These are phyloP conservation scores for Micoletzkya japonica DNA, from an alignment of 2,888 invertebrate species.

Conservation along the genomic window DNA sequence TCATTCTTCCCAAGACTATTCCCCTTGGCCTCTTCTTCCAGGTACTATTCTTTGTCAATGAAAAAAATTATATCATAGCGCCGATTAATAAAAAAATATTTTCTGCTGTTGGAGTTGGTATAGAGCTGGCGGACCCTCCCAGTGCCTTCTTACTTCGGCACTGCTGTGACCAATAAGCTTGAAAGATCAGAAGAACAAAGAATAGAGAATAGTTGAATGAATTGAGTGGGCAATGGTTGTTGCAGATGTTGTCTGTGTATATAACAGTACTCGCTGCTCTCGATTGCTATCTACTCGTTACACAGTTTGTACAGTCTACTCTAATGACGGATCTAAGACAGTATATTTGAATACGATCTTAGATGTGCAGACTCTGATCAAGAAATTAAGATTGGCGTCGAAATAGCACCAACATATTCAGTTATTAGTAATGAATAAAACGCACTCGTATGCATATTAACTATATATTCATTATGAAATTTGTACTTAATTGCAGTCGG, in stretches of 20 bases:
- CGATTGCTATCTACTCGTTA: conserved; percentile 53
- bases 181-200: neutral
- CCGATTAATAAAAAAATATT: neutral
- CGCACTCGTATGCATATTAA: no score
- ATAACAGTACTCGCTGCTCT: conserved; percentile 57
- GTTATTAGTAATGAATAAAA: no score
- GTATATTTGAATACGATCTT: neutral
- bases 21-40: conserved; percentile 58
- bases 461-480: no score
- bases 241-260: conserved; percentile 57
- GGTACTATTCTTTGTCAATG: conserved; percentile 29
- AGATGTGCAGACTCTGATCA: neutral
- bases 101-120: neutral
- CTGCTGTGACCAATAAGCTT: neutral
- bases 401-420: no score
- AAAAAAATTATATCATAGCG: neutral
- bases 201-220: neutral
- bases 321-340: neutral
- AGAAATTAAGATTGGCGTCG: neutral
- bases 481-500: neutral
- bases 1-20: conserved; percentile 52
- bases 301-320: conserved; percentile 37
- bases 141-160: no score
- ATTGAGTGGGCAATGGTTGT: neutral
- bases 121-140: neutral